Conservation (phyloP, 2,797 vertebrate species). For the Euphonia xanthogaster region DNA sequence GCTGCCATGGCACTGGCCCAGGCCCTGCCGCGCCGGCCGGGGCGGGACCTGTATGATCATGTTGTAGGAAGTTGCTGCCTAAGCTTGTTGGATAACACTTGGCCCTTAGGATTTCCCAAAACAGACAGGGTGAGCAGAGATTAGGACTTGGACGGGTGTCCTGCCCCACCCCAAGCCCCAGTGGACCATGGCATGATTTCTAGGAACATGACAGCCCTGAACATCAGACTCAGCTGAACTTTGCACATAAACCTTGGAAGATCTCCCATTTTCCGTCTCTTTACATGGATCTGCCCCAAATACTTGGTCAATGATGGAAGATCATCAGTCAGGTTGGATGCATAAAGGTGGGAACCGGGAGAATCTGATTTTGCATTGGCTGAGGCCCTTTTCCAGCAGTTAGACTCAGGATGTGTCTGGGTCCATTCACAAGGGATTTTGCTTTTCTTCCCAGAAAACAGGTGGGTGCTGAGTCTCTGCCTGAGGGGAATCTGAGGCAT, state of each 20-base stretch:
- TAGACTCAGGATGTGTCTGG: accelerated
- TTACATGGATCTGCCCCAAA: not conserved
- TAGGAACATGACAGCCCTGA: not conserved
- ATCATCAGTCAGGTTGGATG: accelerated
- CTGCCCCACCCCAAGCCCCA: not conserved
- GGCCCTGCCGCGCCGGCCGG: not conserved
- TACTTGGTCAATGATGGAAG: not conserved
- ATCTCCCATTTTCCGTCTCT: not conserved
- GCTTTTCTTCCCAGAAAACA: not conserved
- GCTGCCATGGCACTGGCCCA: accelerated
- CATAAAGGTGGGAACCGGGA: not conserved
- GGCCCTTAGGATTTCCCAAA: not conserved
- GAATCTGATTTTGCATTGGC: not conserved
- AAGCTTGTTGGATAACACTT: not conserved
- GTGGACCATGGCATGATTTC: not conserved
- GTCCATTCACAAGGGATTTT: not conserved
- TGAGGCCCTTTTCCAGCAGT: not conserved
- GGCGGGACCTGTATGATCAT: not conserved
- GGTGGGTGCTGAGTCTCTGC: not conserved
- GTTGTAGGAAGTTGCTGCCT: not conserved
- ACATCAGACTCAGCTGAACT: not conserved
- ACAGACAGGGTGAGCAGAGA: accelerated
- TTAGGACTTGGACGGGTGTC: not conserved
- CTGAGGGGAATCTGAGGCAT: not conserved
- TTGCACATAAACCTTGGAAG: not conserved